Conservation (phyloP, 2,888 invertebrate genomes). For the Linyphia triangularis region DNA sequence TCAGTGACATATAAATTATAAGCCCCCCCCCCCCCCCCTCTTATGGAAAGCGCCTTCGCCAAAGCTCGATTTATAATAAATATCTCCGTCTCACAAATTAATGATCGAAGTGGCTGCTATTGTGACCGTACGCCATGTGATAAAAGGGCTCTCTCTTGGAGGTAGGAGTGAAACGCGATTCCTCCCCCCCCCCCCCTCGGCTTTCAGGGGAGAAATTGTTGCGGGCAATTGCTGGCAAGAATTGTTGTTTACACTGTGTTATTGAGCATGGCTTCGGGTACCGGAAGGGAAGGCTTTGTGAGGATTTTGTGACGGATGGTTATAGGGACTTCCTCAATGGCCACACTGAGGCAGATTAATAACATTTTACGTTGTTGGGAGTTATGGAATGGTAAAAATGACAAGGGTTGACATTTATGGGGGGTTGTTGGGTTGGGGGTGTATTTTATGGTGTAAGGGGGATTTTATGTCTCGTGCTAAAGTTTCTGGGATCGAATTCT, state of each 20-base stretch:
- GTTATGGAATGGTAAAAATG: too few relatives aligned
- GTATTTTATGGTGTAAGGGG: too few relatives aligned
- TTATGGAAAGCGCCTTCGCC: not conserved
- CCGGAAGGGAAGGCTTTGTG: not conserved
- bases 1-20: slow-evolving; percentile 57
- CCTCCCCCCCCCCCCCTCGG: slow-evolving; percentile 12
- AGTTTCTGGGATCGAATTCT: too few relatives aligned
- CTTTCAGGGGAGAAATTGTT: not conserved
- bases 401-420: too few relatives aligned
- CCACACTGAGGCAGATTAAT: too few relatives aligned
- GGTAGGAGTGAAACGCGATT: slow-evolving; percentile 37
- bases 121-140: slow-evolving; percentile 56
- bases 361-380: too few relatives aligned
- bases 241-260: not conserved
- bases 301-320: not conserved
- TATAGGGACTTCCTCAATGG: too few relatives aligned
- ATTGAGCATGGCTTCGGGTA: not conserved
- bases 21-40: not conserved
- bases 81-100: slow-evolving; percentile 57
- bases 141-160: slow-evolving; percentile 20
- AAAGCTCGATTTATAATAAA: slow-evolving; percentile 59
- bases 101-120: slow-evolving; percentile 55
- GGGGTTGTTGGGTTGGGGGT: too few relatives aligned
- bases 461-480: too few relatives aligned
- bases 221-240: not conserved